A percentile compares a stretch with the other conserved stretches of the same genome.
Evolutionary conservation across 2,113 vertebrate species (phyloP).

Genomic region (Hypomesus transpacificus): DNA sequence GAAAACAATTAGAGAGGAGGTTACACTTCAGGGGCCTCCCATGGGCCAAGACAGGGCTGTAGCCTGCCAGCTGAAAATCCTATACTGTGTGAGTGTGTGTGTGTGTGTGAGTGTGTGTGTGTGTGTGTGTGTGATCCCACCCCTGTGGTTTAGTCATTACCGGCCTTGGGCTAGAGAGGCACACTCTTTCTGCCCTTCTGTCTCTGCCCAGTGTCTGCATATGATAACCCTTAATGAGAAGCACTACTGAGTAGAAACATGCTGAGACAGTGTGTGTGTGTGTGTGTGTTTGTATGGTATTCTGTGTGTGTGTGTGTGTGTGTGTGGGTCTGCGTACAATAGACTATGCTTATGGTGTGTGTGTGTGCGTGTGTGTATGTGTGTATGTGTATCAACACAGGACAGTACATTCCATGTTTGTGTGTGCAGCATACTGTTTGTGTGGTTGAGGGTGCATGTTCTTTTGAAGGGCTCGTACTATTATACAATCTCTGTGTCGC

Average conservation of each 20-base stretch:
- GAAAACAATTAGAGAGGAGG: slow-evolving; percentile 12
- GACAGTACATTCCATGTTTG: not conserved
- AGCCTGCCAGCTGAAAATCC: not conserved
- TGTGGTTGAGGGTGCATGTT: too few species aligned
- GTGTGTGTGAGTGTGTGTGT: slow-evolving; percentile 5
- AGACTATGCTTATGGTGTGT: not conserved
- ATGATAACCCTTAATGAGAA: not conserved
- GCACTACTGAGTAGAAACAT: not conserved
- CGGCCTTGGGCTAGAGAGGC: not conserved
- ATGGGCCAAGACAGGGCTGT: not conserved
- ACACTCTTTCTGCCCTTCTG: slow-evolving; percentile 3
- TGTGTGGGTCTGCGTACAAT: not conserved
- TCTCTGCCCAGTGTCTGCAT: not conserved
- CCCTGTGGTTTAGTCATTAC: slow-evolving; percentile 2
- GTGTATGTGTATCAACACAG: slow-evolving; percentile 2
- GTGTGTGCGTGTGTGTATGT: slow-evolving; percentile 4
- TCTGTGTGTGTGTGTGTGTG: slow-evolving; percentile 6
- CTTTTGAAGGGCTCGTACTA: too few species aligned
- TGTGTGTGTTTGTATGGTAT: not conserved
- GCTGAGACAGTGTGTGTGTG: not conserved
- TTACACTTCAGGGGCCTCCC: not conserved
- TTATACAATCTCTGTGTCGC: too few species aligned
- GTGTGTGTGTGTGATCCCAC: slow-evolving; percentile 7
- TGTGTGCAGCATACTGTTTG: too few species aligned
- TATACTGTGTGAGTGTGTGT: not conserved